Base-by-base conservation (phyloP, 2,797 vertebrate genomes). In the Microctenopoma stevenorrisi region DNA sequence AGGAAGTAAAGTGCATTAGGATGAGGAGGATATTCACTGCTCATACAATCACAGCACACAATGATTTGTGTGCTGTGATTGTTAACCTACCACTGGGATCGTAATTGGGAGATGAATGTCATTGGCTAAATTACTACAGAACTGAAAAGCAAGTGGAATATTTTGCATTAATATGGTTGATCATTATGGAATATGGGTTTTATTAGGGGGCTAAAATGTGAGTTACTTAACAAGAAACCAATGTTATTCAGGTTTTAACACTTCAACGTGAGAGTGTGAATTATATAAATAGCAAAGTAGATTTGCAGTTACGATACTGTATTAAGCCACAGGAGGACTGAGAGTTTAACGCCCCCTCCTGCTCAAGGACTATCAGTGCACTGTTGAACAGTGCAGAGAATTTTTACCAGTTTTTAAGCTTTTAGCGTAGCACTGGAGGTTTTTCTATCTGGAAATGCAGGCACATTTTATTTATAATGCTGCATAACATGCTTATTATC, bases 291-390 rank as follows among this genome's bases (percentile, higher is more conserved):
- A 16, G 25, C 47, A 64, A 40, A 56, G 11, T 37, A 33, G 1
- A 40, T 47, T 48, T 13, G 9, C 25, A 37, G 38, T 65, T 61
- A 53, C 30, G 12, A 15, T n/a, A 18, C 2, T 3, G 10, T 1
- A 30, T 35, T 16, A n/a, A 67, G 62, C 35, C 37, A 7, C 43
- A 43, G 43, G 42, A 5, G 26, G 26, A 42, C n/a, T 38, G 22
- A 13, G 14, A 37, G 69, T 61, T 54, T 9, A 79, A 72, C 57
- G 14, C 84, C 81, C 74, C 71, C 86, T 79, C 1, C 53, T 78
- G 88, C 14, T 66, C 15, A 47, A 33, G 54, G 1, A 26, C 25
- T 4, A 16, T 33, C 46, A 68, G n/a, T 73, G 37, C 76, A 68
- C 30, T 2, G 18, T 43, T 7, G 15, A 8, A 13, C 7, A 26